Evolutionary conservation across 2,113 vertebrate species (phyloP).

Genomic region (Eptesicus fuscus): DNA sequence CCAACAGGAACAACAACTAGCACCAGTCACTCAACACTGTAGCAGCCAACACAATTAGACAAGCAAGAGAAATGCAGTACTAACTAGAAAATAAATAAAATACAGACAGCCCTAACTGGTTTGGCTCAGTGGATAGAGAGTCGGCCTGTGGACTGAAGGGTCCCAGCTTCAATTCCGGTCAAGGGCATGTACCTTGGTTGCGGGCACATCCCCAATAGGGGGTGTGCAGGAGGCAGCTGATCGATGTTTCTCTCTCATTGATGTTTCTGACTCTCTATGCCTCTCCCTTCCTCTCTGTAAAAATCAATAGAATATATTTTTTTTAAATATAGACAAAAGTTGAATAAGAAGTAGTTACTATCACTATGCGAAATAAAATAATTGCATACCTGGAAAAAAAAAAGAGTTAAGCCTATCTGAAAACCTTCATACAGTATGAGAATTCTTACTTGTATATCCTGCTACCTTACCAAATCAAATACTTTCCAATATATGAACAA

Average conservation of each 20-base stretch:
- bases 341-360: not conserved
- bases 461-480: not conserved
- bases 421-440: not conserved
- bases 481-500: not conserved
- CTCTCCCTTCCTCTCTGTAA: too few species aligned
- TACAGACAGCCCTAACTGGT: not conserved
- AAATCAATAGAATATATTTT: too few species aligned
- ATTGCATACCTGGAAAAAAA: not conserved
- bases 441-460: not conserved
- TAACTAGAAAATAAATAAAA: not conserved
- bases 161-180: too few species aligned
- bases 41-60: not conserved
- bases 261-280: too few species aligned
- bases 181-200: too few species aligned
- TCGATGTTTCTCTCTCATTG: too few species aligned
- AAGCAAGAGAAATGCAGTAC: not conserved
- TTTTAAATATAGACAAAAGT: not conserved
- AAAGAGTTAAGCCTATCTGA: not conserved
- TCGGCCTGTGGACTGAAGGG: too few species aligned
- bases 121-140: too few species aligned
- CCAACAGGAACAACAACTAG: not conserved
- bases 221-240: too few species aligned
- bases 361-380: not conserved
- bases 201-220: too few species aligned
- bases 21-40: not conserved